These are phyloP conservation scores for Meghimatium bilineatum DNA, from an alignment of 2,888 invertebrate species.

Conservation along the genomic window DNA sequence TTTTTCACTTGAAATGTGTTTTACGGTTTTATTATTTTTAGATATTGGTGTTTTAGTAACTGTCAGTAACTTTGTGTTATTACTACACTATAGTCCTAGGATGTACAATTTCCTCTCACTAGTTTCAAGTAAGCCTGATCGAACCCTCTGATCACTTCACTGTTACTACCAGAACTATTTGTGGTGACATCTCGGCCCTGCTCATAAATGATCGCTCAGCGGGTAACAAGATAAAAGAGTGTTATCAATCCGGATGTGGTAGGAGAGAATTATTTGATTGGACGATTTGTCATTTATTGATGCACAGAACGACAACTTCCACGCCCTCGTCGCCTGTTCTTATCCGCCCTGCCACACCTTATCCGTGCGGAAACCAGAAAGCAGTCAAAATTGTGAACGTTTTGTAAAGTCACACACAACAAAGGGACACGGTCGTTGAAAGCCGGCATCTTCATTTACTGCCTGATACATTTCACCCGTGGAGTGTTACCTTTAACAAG, in stretches of 20 bases:
- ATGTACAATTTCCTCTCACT: too few species aligned
- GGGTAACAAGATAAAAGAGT: too few species aligned
- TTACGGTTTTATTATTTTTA: too few species aligned
- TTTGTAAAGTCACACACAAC: conserved; percentile 2
- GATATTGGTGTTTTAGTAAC: too few species aligned
- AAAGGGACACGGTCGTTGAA: background rate
- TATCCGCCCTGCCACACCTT: background rate
- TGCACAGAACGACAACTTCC: background rate
- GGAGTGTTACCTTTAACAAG: background rate
- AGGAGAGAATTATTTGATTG: conserved; percentile 3
- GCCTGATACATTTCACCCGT: background rate
- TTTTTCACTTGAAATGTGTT: background rate
- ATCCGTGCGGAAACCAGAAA: background rate
- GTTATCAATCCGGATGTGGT: background rate
- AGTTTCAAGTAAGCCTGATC: too few species aligned
- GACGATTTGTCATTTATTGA: background rate
- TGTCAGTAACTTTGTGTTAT: too few species aligned
- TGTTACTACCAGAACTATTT: too few species aligned
- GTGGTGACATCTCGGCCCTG: too few species aligned
- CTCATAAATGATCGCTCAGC: too few species aligned
- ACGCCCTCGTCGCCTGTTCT: conserved; percentile 5
- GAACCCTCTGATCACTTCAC: too few species aligned
- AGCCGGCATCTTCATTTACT: background rate
- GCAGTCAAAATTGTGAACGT: background rate
- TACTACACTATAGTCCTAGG: too few species aligned